Conservation (phyloP, 2,113 vertebrate species). For the Istiophorus platypterus region DNA sequence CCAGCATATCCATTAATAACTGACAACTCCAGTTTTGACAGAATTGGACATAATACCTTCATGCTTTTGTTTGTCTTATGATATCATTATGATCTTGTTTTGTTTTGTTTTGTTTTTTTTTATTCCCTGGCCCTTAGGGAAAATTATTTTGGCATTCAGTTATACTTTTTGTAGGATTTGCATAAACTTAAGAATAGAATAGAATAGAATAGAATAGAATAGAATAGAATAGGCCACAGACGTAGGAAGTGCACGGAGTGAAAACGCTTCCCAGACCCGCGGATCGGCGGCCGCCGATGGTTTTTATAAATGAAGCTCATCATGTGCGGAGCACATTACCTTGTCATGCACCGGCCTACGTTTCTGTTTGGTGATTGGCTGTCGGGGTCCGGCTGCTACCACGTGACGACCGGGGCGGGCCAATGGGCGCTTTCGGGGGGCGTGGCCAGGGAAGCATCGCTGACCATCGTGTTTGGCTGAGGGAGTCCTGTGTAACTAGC, state of each 20-base stretch:
- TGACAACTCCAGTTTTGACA: no score
- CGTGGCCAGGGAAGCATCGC: constrained; percentile 43
- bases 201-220: no score
- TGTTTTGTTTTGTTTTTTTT: no score
- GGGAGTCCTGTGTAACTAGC: constrained; percentile 46
- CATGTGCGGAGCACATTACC: background rate
- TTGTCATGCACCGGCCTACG: background rate
- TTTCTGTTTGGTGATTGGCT: constrained; percentile 50
- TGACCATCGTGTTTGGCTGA: constrained; percentile 66
- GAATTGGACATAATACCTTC: no score
- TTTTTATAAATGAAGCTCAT: constrained; percentile 28
- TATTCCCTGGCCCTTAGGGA: no score
- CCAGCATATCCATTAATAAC: background rate
- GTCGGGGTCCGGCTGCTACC: background rate
- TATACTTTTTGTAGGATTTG: no score
- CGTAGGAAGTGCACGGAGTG: background rate
- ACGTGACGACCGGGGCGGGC: constrained; percentile 32
- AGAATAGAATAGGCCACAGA: background rate
- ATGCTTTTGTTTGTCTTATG: no score
- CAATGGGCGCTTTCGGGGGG: constrained; percentile 59
- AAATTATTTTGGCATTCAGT: no score
- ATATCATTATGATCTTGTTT: no score
- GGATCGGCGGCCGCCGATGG: background rate
- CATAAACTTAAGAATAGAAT: no score
- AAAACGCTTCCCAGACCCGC: background rate